Percentiles rank a stretch among this genome's conserved stretches.
These are phyloP conservation scores for Propithecus deckenii DNA, from an alignment of 2,797 vertebrate species.

Conservation along the genomic window DNA sequence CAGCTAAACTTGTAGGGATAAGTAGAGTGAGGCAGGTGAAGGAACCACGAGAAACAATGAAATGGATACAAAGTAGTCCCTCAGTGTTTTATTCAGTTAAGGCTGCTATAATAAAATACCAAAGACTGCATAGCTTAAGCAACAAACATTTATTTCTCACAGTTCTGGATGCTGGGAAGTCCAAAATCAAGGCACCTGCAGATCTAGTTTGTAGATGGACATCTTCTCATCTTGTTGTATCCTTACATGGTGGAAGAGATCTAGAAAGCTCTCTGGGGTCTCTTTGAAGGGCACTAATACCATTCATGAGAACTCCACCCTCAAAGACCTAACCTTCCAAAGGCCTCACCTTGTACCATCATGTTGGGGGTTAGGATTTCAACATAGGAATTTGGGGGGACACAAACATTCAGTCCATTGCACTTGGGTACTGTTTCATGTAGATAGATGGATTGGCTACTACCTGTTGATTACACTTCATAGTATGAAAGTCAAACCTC, in stretches of 20 bases:
- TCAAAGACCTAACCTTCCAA: not conserved
- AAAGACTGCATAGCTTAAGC: not conserved
- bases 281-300: not conserved
- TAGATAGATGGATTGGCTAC: not conserved
- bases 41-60: not conserved
- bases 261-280: not conserved
- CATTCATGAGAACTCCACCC: not conserved
- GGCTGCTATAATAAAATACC: not conserved
- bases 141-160: not conserved
- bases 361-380: not conserved
- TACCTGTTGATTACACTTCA: not conserved
- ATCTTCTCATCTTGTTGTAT: not conserved
- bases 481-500: not conserved
- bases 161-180: not conserved
- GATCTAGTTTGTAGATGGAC: not conserved
- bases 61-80: not conserved
- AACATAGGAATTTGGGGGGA: not conserved
- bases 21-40: not conserved
- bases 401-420: not conserved
- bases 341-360: not conserved
- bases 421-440: not conserved
- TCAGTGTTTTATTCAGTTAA: not conserved
- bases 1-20: not conserved
- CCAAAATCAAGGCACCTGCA: not conserved
- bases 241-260: not conserved